Evolutionary conservation across 2,113 vertebrate species (phyloP).

Genomic region (Lepisosteus osseus): DNA sequence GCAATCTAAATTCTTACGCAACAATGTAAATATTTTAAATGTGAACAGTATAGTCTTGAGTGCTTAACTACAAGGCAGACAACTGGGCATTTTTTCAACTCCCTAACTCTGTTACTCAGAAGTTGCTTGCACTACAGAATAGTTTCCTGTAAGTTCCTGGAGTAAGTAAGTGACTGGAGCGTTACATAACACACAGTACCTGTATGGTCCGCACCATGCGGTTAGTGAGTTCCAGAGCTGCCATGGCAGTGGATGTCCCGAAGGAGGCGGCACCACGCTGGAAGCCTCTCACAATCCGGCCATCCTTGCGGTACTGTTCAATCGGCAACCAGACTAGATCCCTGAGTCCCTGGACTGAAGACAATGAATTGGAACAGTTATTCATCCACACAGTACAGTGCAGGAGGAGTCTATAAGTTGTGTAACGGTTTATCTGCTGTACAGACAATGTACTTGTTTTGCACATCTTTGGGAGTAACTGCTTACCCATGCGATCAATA

Average conservation of each 20-base stretch:
- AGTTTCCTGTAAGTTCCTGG: too few relatives aligned
- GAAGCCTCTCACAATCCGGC: conserved; percentile 89
- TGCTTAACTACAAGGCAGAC: not conserved
- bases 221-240: conserved; percentile 92
- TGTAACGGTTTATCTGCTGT: not conserved
- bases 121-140: too few relatives aligned
- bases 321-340: conserved; percentile 98
- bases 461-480: too few relatives aligned
- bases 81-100: too few relatives aligned
- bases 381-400: not conserved
- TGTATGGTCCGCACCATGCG: conserved; percentile 95
- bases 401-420: too few relatives aligned
- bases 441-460: not conserved
- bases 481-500: too few relatives aligned
- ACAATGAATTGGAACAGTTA: not conserved
- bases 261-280: conserved; percentile 94
- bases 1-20: too few relatives aligned
- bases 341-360: conserved; percentile 88
- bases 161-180: too few relatives aligned
- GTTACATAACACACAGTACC: conserved; percentile 55
- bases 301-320: conserved; percentile 95
- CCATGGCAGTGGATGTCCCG: conserved; percentile 96
- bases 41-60: not conserved
- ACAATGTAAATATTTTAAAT: too few relatives aligned
- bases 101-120: too few relatives aligned